These are phyloP conservation scores for Microdon myrmicae DNA, from an alignment of 2,888 invertebrate species.

Conservation along the genomic window DNA sequence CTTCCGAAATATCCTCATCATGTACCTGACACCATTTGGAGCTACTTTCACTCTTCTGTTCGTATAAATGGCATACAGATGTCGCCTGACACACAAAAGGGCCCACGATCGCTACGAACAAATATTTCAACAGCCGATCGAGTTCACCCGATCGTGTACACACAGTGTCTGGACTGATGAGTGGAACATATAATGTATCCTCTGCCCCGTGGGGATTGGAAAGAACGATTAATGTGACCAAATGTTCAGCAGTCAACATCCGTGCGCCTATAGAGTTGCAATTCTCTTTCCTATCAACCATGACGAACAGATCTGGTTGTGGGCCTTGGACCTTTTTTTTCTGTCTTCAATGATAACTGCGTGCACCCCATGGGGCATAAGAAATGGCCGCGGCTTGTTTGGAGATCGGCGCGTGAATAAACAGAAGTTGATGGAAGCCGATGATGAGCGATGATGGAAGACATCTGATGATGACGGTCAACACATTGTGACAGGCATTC, in stretches of 20 bases:
- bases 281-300: conserved; percentile 33
- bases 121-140: too few species aligned
- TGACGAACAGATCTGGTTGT: conserved; percentile 8
- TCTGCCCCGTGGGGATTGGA: too few species aligned
- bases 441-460: conserved; percentile 29
- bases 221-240: too few species aligned
- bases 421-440: conserved; percentile 11
- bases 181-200: conserved; percentile 12
- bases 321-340: conserved; percentile 29
- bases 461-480: conserved; percentile 21
- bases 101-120: not conserved
- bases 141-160: conserved; percentile 17
- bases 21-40: too few species aligned
- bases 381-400: conserved; percentile 28
- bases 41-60: too few species aligned
- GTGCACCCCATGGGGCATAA: conserved; percentile 12
- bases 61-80: conserved; percentile 30
- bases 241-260: too few species aligned
- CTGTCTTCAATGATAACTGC: conserved; percentile 28
- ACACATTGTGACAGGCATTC: too few species aligned
- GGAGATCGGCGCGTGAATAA: conserved; percentile 18
- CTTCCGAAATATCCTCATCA: too few species aligned
- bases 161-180: conserved; percentile 6
- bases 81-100: conserved; percentile 10
- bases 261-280: conserved; percentile 37